A percentile compares a stretch with the other conserved stretches of the same genome.
Evolutionary conservation across 2,888 invertebrate species (phyloP).

Genomic region (Patella depressa): DNA sequence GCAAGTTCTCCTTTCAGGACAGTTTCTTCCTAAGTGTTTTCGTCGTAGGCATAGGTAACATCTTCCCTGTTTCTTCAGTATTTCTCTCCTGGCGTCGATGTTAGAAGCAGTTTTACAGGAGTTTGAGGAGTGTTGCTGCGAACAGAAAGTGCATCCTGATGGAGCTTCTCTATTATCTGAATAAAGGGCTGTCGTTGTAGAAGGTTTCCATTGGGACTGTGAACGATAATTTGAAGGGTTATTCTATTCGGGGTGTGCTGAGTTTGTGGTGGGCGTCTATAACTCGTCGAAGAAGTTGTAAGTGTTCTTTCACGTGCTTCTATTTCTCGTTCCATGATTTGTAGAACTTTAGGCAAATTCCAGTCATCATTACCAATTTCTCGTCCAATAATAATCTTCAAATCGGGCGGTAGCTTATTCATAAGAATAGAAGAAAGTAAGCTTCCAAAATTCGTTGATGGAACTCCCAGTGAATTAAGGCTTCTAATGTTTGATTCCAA

Average conservation of each 20-base stretch:
- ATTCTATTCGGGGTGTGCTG: no score
- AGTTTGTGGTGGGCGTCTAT: no score
- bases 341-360: not conserved
- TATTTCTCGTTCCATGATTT: not conserved
- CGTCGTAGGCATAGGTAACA: not conserved
- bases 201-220: not conserved
- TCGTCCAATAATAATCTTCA: not conserved
- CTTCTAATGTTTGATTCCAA: not conserved
- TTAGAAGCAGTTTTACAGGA: not conserved
- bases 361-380: not conserved
- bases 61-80: not conserved
- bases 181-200: not conserved
- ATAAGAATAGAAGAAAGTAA: not conserved
- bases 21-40: not conserved
- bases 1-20: not conserved
- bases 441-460: not conserved
- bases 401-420: not conserved
- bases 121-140: not conserved
- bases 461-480: not conserved
- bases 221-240: no score
- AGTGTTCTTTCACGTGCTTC: conserved; percentile 4
- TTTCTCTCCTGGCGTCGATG: not conserved
- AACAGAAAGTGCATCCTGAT: not conserved
- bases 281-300: not conserved
- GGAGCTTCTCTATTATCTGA: not conserved